Percentiles rank a stretch among this genome's conserved stretches.
phyloP scores from a whole-genome alignment of 2,888 invertebrate genomes.

The Heliconius cydno region DNA sequence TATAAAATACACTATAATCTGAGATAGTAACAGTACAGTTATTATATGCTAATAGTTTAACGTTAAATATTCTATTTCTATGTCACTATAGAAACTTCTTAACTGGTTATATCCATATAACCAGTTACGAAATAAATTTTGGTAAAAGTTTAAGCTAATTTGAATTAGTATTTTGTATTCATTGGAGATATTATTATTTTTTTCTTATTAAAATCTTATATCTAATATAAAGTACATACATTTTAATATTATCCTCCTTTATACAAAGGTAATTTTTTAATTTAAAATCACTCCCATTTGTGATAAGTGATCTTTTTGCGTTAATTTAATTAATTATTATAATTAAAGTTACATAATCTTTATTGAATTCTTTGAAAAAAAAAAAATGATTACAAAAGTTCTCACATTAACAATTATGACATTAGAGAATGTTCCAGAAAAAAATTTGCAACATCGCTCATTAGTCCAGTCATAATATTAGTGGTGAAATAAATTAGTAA shows the following conservation, averaged over 20 bases:
- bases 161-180: not conserved
- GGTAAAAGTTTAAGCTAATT: not conserved
- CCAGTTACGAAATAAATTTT: not conserved
- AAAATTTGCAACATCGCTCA: constrained; percentile 8
- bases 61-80: not conserved
- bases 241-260: not conserved
- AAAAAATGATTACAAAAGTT: constrained; percentile 1
- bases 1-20: too few relatives aligned
- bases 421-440: constrained; percentile 13
- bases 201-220: not conserved
- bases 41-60: not conserved
- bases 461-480: constrained; percentile 2
- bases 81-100: not conserved
- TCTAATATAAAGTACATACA: too few relatives aligned
- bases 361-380: not conserved
- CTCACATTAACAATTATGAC: constrained; percentile 17
- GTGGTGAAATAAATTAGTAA: constrained; percentile 1
- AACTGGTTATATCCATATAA: constrained; percentile 12
- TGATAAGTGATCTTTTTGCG: not conserved
- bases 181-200: not conserved
- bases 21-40: too few relatives aligned
- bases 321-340: not conserved
- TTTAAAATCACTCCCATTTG: not conserved
- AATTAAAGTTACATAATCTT: not conserved
- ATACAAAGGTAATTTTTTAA: not conserved